Evolutionary conservation across 2,113 vertebrate genomes (phyloP), one percentile per base, ranked within the genome.

Genomic region (Nicator chloris): DNA sequence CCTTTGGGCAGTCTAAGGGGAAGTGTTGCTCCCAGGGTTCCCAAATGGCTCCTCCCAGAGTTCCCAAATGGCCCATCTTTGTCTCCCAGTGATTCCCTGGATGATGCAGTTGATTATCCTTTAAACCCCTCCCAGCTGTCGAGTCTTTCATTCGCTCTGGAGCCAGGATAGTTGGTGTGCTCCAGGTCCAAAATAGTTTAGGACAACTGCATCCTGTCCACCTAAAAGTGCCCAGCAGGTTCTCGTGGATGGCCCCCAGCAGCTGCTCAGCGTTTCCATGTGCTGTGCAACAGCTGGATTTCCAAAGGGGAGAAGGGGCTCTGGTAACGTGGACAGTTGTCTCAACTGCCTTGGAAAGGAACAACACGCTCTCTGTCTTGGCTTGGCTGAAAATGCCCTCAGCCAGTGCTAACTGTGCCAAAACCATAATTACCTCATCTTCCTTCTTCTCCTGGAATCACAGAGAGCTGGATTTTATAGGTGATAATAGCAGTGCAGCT

Each of bases 151-250:
- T 71, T 91, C 1, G 1, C 60, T 59, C 88, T 64, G 60, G 71
- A 95, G 86, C 64, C 76, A 64, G 65, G 61, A 88, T 45, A 60
- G 92, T 28, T 84, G 88, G 37, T 64, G 69, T 40, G 71, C 75
- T 92, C 75, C 63, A 51, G 57, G 30, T 92, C 75, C 71, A 65
- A 90, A 89, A 95, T 82, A 95, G 63, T 89, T 85, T 45, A 59
- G 73, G 83, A 60, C 77, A 92, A 95, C 70, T 93, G 78, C 45
- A 82, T 95, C 75, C 84, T 90, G 86, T 83, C 81, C 69, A 83
- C 72, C 87, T 81, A 44, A 27, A 89, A 90, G 35, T 70, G 65
- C 79, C 56, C 82, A 7, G 30, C 83, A 90, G 82, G 80, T 95
- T 89, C 56, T 82, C 0, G 1, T 8, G 5, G 86, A 47, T 0